Conservation (phyloP, 2,797 vertebrate species). For the Aythya fuligula region DNA sequence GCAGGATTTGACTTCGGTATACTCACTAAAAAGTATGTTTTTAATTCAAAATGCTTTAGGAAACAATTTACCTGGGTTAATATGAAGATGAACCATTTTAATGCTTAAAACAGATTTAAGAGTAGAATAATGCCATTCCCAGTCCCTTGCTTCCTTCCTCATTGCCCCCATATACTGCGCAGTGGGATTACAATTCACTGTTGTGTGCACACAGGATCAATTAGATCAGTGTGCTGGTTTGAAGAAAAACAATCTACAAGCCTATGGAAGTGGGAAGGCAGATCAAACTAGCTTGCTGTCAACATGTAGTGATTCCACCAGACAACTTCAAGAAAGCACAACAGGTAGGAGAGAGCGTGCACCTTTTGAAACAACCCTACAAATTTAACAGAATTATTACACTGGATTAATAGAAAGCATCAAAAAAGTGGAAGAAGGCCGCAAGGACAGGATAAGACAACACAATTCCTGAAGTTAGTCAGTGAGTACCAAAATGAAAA, state of each 20-base stretch:
- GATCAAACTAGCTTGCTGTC: background rate
- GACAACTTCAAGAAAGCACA: background rate
- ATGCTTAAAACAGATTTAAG: background rate
- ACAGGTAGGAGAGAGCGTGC: background rate
- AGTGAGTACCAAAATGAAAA: background rate
- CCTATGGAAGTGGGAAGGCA: background rate
- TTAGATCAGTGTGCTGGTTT: background rate
- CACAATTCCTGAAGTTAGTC: background rate
- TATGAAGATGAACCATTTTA: background rate
- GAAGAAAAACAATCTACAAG: background rate
- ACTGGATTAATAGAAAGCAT: background rate
- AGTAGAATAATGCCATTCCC: background rate
- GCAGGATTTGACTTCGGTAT: background rate
- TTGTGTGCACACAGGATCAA: background rate
- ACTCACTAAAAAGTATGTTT: fast-evolving
- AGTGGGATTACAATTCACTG: background rate
- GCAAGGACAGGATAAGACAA: background rate
- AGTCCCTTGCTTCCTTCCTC: background rate
- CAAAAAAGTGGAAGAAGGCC: background rate
- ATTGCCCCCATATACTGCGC: background rate
- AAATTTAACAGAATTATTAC: background rate
- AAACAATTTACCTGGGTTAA: background rate
- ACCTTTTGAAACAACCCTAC: background rate
- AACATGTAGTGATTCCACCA: background rate
- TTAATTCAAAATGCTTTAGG: background rate